Conservation (phyloP, 2,113 vertebrate species). For the Prietella phreatophila region DNA sequence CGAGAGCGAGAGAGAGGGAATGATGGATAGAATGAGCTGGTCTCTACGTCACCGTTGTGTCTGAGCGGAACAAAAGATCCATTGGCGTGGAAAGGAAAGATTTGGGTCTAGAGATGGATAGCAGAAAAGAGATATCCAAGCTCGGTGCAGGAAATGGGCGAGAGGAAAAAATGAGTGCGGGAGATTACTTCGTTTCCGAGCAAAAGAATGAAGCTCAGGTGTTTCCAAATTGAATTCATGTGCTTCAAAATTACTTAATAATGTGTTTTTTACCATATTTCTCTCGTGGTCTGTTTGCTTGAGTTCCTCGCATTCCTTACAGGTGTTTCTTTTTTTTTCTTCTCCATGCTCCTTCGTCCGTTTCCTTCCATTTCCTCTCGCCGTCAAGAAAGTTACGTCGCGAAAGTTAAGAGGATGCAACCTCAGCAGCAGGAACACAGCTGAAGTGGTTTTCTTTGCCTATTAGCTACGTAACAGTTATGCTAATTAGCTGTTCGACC, state of each 20-base stretch:
- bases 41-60: background rate
- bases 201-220: background rate
- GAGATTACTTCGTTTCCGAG: background rate
- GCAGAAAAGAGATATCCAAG: background rate
- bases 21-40: background rate
- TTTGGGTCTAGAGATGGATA: background rate
- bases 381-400: background rate
- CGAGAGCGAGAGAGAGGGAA: background rate
- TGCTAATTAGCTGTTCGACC: background rate
- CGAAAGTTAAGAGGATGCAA: background rate
- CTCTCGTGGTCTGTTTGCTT: background rate
- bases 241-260: background rate
- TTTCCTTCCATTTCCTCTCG: background rate
- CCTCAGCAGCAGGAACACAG: background rate
- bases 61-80: background rate
- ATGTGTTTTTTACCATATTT: background rate
- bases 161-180: background rate
- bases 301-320: background rate
- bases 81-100: background rate
- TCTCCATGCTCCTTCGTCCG: background rate
- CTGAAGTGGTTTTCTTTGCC: background rate
- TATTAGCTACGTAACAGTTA: background rate
- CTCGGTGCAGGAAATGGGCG: background rate
- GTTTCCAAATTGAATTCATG: background rate
- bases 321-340: too few relatives aligned